Base-by-base conservation (phyloP, 2,888 invertebrate genomes). In the Eupithecia insigniata region DNA sequence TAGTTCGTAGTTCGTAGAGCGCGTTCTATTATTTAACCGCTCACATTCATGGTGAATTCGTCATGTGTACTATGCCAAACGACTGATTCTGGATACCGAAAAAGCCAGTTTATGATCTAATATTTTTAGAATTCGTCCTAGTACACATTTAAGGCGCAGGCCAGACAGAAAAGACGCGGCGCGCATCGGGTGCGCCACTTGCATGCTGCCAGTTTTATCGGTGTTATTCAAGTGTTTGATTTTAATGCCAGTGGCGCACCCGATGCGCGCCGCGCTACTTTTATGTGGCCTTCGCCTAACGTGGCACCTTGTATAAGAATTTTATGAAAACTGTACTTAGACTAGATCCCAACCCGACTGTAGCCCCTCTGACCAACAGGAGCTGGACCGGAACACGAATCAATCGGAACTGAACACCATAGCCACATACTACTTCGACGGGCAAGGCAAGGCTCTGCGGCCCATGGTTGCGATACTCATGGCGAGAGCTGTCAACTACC, bases 401-500 rank as follows among this genome's bases (percentile, higher is more conserved):
- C 97, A 97, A 91, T 95, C 96, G 77, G 98, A 98, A 93, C 95
- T 99, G 88, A 96, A 97, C 92, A 97, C 97, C 89, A 98, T 99
- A 94, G 97, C 99, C 76, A 97, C 98, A 86, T 99, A 99, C 94
- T 99, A 99, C 95, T 99, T 99, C 95, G 98, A 99, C 93, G 99
- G 99, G 76, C 97, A 99, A 91, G 99, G 99, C 85, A 99, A 99
- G 95, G 98, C 99, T 81, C 95, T 99, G 81, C 96, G 99, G 88
- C 99, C 99, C 67, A 98, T 98, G 97, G 97, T 99, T 68, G 97
- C 98, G 70, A 96, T 99, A 88, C 96, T 99, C 71, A 98, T 99
- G 97, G 98, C 99, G 81, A 96, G 97, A 92, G 98, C 99, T 82
- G 96, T 98, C 91, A 98, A 98, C 95, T 97, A 97, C 92, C 98